These are phyloP conservation scores for Erannis defoliaria DNA, from an alignment of 2,888 invertebrate species.

Conservation along the genomic window DNA sequence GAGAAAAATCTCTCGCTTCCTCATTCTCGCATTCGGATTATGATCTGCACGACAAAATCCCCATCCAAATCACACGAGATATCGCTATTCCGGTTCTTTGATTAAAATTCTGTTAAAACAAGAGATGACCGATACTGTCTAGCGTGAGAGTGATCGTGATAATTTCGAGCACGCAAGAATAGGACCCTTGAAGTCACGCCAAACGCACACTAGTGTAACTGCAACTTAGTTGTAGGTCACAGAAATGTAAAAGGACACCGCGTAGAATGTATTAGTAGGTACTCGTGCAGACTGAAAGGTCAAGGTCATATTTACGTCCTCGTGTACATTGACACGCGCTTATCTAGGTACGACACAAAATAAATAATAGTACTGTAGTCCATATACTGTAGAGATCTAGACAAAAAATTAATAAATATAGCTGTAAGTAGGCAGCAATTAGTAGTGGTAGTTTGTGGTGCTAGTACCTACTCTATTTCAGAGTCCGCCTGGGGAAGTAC, in stretches of 20 bases:
- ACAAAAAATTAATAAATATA: not conserved
- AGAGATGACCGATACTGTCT: not conserved
- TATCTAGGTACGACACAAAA: not conserved
- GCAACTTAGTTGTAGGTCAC: not conserved
- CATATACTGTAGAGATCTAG: not conserved
- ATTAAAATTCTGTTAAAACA: too few species aligned
- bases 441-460: too few species aligned
- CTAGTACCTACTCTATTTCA: too few species aligned
- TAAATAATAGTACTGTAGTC: too few species aligned
- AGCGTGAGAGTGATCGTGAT: not conserved
- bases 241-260: not conserved
- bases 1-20: too few species aligned
- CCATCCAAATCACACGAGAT: too few species aligned
- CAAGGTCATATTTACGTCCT: not conserved
- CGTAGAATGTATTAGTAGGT: not conserved
- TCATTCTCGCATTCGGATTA: too few species aligned
- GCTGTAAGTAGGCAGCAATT: not conserved
- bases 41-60: too few species aligned
- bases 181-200: slow-evolving; percentile 49
- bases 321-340: not conserved
- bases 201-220: slow-evolving; percentile 48
- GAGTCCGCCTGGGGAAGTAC: too few species aligned
- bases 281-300: not conserved
- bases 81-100: too few species aligned
- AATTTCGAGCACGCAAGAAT: not conserved